Evolutionary conservation across 2,113 vertebrate genomes (phyloP).

Genomic region (Brachyhypopomus occidentalis): DNA sequence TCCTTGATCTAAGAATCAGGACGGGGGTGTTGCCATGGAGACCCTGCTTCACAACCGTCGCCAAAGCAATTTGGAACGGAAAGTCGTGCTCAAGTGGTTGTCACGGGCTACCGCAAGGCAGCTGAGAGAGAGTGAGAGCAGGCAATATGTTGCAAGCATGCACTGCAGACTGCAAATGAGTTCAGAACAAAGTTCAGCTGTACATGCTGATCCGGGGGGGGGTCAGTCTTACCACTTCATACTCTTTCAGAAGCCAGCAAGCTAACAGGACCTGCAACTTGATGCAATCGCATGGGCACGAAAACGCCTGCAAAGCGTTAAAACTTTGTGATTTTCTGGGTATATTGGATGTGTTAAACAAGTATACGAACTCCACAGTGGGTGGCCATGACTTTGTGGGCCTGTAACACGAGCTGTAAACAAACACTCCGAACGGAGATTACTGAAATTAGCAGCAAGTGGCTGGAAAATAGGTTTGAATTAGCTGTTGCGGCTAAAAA

Average conservation of each 20-base stretch:
- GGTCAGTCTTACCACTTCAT: not conserved
- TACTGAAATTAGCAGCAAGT: conserved; percentile 47
- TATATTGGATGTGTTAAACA: conserved; percentile 39
- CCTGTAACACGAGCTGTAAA: conserved; percentile 19
- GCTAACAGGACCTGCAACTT: not conserved
- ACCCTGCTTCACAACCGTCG: conserved; percentile 58
- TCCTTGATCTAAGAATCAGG: conserved; percentile 72
- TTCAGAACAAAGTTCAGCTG: conserved; percentile 18
- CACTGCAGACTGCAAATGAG: conserved; percentile 20
- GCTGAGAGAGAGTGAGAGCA: conserved; percentile 34
- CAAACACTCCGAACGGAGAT: conserved; percentile 33
- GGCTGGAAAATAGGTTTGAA: conserved; percentile 6
- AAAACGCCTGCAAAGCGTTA: conserved; percentile 3
- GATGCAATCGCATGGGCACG: not conserved
- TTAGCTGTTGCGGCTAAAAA: not conserved
- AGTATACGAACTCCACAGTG: conserved; percentile 7
- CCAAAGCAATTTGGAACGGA: conserved; percentile 59
- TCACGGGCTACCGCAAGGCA: conserved; percentile 61
- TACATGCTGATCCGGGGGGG: not conserved
- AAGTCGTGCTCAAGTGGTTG: conserved; percentile 66
- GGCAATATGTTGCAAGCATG: conserved; percentile 23
- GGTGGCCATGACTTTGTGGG: conserved; percentile 9
- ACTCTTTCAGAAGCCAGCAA: conserved; percentile 2
- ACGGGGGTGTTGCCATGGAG: conserved; percentile 69
- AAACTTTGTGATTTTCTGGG: conserved; percentile 12